Evolutionary conservation across 2,888 invertebrate species (phyloP).

Genomic region (Ypsolopha scabrella): DNA sequence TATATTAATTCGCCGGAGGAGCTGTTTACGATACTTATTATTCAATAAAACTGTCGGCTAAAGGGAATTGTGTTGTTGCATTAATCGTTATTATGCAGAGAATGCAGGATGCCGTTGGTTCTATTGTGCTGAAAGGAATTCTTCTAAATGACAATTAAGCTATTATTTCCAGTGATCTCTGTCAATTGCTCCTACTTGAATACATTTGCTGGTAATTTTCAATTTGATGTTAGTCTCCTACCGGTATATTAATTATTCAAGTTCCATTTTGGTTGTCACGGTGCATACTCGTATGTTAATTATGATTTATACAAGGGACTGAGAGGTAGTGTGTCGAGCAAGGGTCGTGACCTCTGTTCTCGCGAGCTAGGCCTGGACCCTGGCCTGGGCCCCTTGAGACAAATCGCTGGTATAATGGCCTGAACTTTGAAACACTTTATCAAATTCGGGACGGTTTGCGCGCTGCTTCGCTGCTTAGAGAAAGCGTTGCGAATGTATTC

Average conservation of each 20-base stretch:
- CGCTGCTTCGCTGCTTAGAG: background rate
- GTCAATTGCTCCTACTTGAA: too few species aligned
- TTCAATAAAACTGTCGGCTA: slow-evolving; percentile 45
- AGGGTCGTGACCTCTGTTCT: slow-evolving; percentile 4
- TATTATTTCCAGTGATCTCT: too few species aligned
- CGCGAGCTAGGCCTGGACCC: background rate
- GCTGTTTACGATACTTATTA: slow-evolving; percentile 42
- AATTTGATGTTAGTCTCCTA: too few species aligned
- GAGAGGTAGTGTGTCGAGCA: background rate
- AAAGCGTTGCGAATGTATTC: background rate
- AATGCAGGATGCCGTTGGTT: too few species aligned
- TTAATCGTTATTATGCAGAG: slow-evolving; percentile 8
- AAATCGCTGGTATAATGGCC: slow-evolving; percentile 5
- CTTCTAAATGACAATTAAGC: too few species aligned
- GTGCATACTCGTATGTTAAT: background rate
- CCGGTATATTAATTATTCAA: too few species aligned
- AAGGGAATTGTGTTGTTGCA: slow-evolving; percentile 24
- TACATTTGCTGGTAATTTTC: too few species aligned
- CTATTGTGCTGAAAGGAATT: too few species aligned
- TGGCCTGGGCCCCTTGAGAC: background rate
- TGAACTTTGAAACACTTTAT: slow-evolving; percentile 9
- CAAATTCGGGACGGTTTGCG: slow-evolving; percentile 6
- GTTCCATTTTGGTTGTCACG: too few species aligned
- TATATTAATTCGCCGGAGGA: slow-evolving; percentile 28
- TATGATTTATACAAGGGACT: background rate